Base-by-base conservation (phyloP, 2,797 vertebrate species). In the Acanthornis magna region DNA sequence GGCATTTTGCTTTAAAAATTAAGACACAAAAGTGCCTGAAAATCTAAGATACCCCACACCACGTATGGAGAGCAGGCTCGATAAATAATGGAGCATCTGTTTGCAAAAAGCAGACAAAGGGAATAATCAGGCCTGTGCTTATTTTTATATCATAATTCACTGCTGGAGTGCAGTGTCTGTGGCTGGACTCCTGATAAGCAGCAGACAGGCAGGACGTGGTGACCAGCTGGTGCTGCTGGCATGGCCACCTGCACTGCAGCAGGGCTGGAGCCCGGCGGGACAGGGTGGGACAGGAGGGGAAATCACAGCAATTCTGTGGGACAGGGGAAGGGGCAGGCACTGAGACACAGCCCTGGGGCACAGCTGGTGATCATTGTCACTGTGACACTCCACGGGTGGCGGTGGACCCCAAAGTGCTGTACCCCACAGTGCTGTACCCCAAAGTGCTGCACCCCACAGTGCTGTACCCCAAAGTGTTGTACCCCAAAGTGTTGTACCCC, bases 141-240 rank as follows among this genome's bases (percentile, higher is more conserved):
- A 85, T 95, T 96, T 96, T 96, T 88, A 72, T 91, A 85, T 77
- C 94, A 83, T 90, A 90, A 93, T 80, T 95, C 91, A 45, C 36
- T 68, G 92, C 78, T 83, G 95, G 63, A 91, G 77, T 8, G 75
- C 1, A 32, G 78, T 47, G 85, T 60, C 88, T 88, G 93, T 61
- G 93, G 87, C 50, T 57, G 36, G 85, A 74, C 83, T 97, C 84
- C 92, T 40, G 91, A 96, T 74, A 50, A 89, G 92, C 93, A 75
- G 74, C 80, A 88, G 78, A 23, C 86, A 92, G 92, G 82, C 70
- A 80, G 89, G 80, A 72, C 7, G 11, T 68, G 95, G 94, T 63
- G 30, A 65, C 61, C 94, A 95, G 96, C 94, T 95, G 96, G 82
- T 80, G 94, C 89, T 88, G 94, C 88, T 95, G 96, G 96, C 95